Percentiles rank a stretch among this genome's conserved stretches.
Evolutionary conservation across 92 coral and sea anemone species (phyloP).

Genomic region (Porites rus): DNA sequence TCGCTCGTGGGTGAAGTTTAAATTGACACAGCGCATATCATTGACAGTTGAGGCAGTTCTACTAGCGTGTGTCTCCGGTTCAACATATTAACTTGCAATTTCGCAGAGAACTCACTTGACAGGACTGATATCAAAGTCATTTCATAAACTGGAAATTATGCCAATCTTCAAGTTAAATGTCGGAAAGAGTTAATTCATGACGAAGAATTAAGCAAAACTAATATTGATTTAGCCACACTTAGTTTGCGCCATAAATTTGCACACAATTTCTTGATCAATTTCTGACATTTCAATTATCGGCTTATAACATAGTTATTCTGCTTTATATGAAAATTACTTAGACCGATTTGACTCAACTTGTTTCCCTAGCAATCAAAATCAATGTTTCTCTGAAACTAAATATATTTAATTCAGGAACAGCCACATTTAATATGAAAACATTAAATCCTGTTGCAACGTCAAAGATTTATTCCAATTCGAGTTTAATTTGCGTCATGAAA

Average conservation of each 20-base stretch:
- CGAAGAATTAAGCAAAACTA: constrained; percentile 36
- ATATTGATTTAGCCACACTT: constrained; percentile 36
- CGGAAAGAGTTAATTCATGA: constrained; percentile 19
- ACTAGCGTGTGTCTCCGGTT: not conserved
- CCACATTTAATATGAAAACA: constrained; percentile 8
- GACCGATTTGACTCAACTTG: not conserved
- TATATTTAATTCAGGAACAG: constrained; percentile 4
- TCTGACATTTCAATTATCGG: constrained; percentile 26
- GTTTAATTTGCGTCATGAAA: not conserved
- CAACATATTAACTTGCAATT: constrained; percentile 22
- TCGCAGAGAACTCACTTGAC: not conserved
- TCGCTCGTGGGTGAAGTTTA: constrained; percentile 1
- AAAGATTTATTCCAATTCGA: not conserved
- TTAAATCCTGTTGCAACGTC: not conserved
- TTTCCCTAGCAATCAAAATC: not conserved
- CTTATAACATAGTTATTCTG: not conserved
- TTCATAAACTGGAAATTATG: not conserved
- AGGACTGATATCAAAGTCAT: constrained; percentile 10
- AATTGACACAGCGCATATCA: constrained; percentile 1
- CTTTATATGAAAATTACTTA: constrained; percentile 17
- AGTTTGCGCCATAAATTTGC: constrained; percentile 2
- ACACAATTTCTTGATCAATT: not conserved
- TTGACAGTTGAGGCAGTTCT: not conserved
- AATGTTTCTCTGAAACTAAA: not conserved
- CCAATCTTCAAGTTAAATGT: not conserved